A percentile compares a stretch with the other conserved stretches of the same genome.
phyloP scores from a whole-genome alignment of 2,888 invertebrate genomes.

The Bombyx huttoni region DNA sequence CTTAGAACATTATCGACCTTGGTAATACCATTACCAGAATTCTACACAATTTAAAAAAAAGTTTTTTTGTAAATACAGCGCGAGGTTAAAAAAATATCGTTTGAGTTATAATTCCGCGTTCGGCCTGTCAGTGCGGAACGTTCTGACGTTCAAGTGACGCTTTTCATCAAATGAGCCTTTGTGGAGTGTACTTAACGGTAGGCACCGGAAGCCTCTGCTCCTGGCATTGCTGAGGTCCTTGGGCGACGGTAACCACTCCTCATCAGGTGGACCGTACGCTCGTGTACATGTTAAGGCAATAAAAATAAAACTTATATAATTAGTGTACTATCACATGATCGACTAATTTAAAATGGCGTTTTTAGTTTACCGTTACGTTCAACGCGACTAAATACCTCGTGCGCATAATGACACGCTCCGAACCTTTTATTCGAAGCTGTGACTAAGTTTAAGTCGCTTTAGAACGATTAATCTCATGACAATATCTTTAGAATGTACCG shows the following conservation, averaged over 20 bases:
- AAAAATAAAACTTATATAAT: constrained; percentile 12
- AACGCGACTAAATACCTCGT: constrained; percentile 44
- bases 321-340: constrained; percentile 25
- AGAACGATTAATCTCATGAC: constrained; percentile 29
- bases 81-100: no score
- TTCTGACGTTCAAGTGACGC: no score
- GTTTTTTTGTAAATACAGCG: background rate
- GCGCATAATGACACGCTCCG: constrained; percentile 41
- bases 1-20: background rate
- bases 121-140: no score
- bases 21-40: background rate
- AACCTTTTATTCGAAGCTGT: constrained; percentile 26
- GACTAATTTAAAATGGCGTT: constrained; percentile 44
- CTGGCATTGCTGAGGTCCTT: no score
- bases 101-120: no score
- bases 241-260: no score
- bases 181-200: no score
- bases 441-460: constrained; percentile 22
- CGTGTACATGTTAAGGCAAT: no score
- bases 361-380: constrained; percentile 47
- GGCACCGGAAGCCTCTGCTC: no score
- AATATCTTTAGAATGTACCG: constrained; percentile 8
- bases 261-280: no score
- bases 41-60: background rate
- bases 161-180: no score